Conservation (phyloP, 2,797 vertebrate genomes). For the Amazonetta brasiliensis region DNA sequence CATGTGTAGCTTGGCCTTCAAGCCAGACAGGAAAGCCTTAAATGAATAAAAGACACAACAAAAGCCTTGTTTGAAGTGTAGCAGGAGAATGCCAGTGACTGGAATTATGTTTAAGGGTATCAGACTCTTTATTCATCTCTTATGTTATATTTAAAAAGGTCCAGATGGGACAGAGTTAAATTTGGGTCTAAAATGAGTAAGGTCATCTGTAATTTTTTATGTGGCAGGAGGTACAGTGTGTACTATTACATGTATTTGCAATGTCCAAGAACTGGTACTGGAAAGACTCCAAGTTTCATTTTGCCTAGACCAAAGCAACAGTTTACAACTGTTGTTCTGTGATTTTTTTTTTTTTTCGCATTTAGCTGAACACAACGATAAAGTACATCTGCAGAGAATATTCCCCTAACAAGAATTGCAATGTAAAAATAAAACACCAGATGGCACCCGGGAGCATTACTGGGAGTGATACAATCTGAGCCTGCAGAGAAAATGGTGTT, state of each 20-base stretch:
- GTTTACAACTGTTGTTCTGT: background rate
- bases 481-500: background rate
- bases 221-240: rapidly evolving
- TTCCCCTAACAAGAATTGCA: background rate
- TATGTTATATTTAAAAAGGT: background rate
- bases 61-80: conserved; percentile 18
- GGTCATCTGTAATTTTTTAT: background rate
- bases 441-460: conserved; percentile 46
- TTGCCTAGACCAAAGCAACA: background rate
- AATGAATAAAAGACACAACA: conserved; percentile 14
- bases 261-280: background rate
- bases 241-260: background rate
- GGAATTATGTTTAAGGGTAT: background rate
- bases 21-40: background rate
- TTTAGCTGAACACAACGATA: background rate
- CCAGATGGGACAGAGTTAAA: background rate
- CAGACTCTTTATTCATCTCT: background rate
- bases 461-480: background rate
- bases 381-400: rapidly evolving
- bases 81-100: background rate
- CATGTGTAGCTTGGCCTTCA: conserved; percentile 23
- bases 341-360: rapidly evolving
- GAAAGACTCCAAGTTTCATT: background rate
- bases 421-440: conserved; percentile 1
- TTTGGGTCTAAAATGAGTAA: background rate